phyloP scores from a whole-genome alignment of 2,888 invertebrate genomes.

The Homarus gammarus region DNA sequence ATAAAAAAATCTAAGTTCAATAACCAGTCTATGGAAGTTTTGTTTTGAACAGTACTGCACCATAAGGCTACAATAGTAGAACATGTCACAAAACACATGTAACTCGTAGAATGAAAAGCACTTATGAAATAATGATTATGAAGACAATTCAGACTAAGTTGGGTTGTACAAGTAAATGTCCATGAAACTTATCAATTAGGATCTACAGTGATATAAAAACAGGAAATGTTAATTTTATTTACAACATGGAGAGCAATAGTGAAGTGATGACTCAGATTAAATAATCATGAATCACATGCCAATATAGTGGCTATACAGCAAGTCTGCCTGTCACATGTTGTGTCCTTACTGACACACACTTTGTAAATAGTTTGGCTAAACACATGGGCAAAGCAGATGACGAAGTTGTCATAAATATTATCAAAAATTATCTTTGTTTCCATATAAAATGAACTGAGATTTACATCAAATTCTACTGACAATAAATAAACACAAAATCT shows the following conservation, averaged over 20 bases:
- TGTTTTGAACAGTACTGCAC: not conserved
- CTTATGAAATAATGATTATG: slow-evolving; percentile 5
- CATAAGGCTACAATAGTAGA: slow-evolving; percentile 24
- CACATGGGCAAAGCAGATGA: not conserved
- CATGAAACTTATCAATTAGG: not conserved
- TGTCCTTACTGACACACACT: not conserved
- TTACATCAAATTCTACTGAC: not conserved
- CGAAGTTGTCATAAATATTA: not conserved
- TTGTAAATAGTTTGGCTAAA: not conserved
- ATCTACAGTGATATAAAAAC: slow-evolving; percentile 29
- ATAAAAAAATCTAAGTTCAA: not conserved
- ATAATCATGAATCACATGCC: not conserved
- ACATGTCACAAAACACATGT: slow-evolving; percentile 17
- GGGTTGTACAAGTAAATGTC: slow-evolving; percentile 3
- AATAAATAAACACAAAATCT: not conserved
- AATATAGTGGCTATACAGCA: not conserved
- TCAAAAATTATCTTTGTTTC: not conserved
- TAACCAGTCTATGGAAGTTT: not conserved
- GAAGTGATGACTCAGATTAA: not conserved
- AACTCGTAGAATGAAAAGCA: slow-evolving; percentile 13
- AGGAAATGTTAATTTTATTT: slow-evolving; percentile 14
- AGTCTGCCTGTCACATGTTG: not conserved
- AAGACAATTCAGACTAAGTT: slow-evolving; percentile 19
- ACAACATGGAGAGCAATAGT: slow-evolving; percentile 28
- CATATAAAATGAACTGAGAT: not conserved